A percentile compares a stretch with the other conserved stretches of the same genome.
Evolutionary conservation across 1,140 invertebrate species (phyloP).

Genomic region (Charaxes varanes): DNA sequence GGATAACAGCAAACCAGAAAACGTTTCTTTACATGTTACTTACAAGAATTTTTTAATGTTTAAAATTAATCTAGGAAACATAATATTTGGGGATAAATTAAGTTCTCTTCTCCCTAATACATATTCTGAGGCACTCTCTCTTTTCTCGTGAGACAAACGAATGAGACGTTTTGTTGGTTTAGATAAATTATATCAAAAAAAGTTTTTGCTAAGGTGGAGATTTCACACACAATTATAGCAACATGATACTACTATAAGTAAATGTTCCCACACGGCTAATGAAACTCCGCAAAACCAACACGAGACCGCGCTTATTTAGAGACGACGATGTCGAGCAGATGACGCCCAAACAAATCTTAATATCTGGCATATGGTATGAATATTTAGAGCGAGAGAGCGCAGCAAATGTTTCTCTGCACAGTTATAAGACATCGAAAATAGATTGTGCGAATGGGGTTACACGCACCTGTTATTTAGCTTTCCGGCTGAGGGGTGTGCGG

Average conservation of each 20-base stretch:
- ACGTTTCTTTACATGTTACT: conserved; percentile 27
- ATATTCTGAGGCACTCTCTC: no score
- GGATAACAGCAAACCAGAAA: conserved; percentile 37
- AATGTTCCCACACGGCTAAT: conserved; percentile 60
- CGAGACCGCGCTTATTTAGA: conserved; percentile 61
- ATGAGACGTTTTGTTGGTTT: not conserved
- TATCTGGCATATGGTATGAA: conserved; percentile 71
- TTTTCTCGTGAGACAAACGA: no score
- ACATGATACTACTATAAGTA: conserved; percentile 58
- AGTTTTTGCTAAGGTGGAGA: conserved; percentile 16
- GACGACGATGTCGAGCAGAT: conserved; percentile 60
- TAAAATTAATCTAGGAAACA: no score
- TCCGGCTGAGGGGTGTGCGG: conserved; percentile 40
- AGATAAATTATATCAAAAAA: not conserved
- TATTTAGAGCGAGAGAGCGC: conserved; percentile 63
- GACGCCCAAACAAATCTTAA: conserved; percentile 70
- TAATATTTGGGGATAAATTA: no score
- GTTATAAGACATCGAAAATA: conserved; percentile 72
- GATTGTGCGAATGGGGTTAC: conserved; percentile 72
- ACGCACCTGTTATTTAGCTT: conserved; percentile 72
- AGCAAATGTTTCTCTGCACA: conserved; percentile 54
- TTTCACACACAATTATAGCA: conserved; percentile 50
- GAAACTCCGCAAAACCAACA: conserved; percentile 61
- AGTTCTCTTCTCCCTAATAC: no score
- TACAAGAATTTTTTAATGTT: no score